These are phyloP conservation scores for Pinctada fucata DNA, from an alignment of 2,888 invertebrate genomes.

Conservation along the genomic window DNA sequence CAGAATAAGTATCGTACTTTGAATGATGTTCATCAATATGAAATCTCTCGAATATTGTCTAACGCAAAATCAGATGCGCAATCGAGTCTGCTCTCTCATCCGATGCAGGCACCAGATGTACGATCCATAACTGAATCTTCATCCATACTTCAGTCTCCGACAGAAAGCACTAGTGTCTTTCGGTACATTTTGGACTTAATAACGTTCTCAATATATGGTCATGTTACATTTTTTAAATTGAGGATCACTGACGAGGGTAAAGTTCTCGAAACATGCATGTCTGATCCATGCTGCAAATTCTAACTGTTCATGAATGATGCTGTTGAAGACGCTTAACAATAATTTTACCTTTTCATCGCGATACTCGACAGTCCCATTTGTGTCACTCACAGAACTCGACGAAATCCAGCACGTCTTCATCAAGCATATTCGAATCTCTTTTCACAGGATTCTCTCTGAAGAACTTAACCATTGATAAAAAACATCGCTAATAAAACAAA, in stretches of 20 bases:
- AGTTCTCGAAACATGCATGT: no score
- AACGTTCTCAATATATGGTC: no score
- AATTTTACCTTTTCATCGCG: neutral
- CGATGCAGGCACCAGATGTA: neutral
- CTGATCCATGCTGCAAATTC: no score
- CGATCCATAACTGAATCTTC: no score
- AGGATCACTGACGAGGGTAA: no score
- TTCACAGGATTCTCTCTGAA: neutral
- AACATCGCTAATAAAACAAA: neutral
- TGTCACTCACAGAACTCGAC: neutral
- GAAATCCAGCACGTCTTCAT: neutral
- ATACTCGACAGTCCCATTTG: neutral
- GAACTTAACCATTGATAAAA: neutral
- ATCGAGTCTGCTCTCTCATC: neutral
- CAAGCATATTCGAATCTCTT: neutral
- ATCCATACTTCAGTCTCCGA: no score
- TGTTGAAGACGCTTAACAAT: no score
- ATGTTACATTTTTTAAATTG: no score
- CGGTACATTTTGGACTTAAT: no score
- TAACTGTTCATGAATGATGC: no score
- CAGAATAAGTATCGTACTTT: constrained; percentile 11
- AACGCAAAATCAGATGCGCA: neutral
- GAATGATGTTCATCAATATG: constrained; percentile 13
- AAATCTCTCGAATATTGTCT: constrained; percentile 17
- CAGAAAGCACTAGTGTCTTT: no score